phyloP scores from a whole-genome alignment of 2,888 invertebrate genomes.

The Entomobrya multifasciata region DNA sequence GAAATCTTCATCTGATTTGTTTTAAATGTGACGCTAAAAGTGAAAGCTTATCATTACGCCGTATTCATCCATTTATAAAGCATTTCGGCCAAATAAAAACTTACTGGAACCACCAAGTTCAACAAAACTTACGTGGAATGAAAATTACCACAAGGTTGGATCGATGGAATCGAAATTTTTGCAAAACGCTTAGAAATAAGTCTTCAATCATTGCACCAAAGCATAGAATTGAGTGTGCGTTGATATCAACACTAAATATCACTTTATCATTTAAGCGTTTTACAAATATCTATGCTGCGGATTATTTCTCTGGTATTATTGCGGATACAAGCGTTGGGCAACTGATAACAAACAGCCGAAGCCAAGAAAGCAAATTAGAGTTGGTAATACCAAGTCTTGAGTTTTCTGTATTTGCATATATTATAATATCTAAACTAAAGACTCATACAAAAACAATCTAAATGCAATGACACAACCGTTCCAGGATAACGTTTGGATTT shows the following conservation, averaged over 20 bases:
- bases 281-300: no score
- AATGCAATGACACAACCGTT: conserved; percentile 20
- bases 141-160: no score
- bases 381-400: neutral
- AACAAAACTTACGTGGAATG: no score
- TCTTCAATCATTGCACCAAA: no score
- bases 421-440: neutral
- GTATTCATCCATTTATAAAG: no score
- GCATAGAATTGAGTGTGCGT: no score
- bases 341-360: neutral
- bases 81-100: no score
- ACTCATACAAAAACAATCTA: neutral
- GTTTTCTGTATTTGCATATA: neutral
- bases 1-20: neutral
- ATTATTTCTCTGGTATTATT: neutral
- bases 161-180: no score
- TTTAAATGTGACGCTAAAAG: neutral
- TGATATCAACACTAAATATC: no score
- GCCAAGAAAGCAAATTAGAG: neutral
- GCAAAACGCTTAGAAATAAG: no score
- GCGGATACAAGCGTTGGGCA: neutral
- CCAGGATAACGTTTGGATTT: neutral
- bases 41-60: neutral
- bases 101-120: no score
- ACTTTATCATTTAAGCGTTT: no score